These are phyloP conservation scores for Meteorus sp. DNA, from an alignment of 1,140 invertebrate genomes.

Conservation along the genomic window DNA sequence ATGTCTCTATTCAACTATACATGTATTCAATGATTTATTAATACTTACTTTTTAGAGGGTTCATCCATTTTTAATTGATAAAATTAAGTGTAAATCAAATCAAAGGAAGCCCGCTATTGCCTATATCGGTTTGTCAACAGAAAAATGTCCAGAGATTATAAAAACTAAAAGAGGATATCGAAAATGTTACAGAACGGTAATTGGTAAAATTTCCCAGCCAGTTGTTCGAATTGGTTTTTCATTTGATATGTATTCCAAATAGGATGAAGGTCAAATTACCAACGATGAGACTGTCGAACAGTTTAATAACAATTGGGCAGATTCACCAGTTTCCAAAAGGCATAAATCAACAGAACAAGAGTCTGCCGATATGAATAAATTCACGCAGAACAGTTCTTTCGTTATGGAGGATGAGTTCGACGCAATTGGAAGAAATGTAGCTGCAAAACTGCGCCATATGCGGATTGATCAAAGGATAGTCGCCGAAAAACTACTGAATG, in stretches of 20 bases:
- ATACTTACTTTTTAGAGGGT: constrained; percentile 46
- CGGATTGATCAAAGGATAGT: constrained; percentile 56
- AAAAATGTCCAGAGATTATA: constrained; percentile 46
- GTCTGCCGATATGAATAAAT: constrained; percentile 40
- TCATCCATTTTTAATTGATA: constrained; percentile 52
- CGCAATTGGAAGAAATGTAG: constrained; percentile 54
- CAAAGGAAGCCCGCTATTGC: constrained; percentile 54
- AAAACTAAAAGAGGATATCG: constrained; percentile 47
- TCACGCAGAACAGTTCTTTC: constrained; percentile 45
- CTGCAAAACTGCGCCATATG: constrained; percentile 55
- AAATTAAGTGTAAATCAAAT: constrained; percentile 57
- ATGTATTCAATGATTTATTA: constrained; percentile 14
- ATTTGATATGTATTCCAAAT: too few relatives aligned
- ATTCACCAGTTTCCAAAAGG: constrained; percentile 39
- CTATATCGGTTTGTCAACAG: constrained; percentile 48
- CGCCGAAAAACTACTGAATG: constrained; percentile 55
- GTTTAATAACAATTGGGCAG: constrained; percentile 42
- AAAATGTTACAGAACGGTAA: constrained; percentile 50
- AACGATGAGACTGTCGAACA: constrained; percentile 47
- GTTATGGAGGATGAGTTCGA: constrained; percentile 53
- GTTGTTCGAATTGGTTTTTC: constrained; percentile 7
- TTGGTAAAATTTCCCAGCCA: neutral
- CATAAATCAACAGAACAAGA: constrained; percentile 45
- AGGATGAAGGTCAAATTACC: constrained; percentile 45
- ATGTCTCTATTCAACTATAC: too few relatives aligned